Evolutionary conservation across 2,888 invertebrate genomes (phyloP), one percentile per base, ranked within the genome.

Genomic region (Galeopsomyia nigrocyanea): DNA sequence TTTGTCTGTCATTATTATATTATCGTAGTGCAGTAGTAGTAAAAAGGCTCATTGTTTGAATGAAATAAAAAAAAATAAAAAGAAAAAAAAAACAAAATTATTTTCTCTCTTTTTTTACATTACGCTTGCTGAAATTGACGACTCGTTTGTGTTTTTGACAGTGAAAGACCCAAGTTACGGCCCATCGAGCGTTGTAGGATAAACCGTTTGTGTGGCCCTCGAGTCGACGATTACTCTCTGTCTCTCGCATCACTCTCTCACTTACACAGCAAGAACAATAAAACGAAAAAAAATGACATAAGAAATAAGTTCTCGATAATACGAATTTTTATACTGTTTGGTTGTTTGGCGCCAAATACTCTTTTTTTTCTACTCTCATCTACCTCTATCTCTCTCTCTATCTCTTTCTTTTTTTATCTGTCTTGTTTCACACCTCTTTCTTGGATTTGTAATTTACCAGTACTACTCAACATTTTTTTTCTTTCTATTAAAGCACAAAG

Each of bases 131-230:
- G 39, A 58, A 71, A 71, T 65, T 71, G 64, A 68, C 65, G 49
- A 71, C 26, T 72, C 65, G 63, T 75, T 75, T 83, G 75, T 77
- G 79, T 80, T 74, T 26, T 82, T 79, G 81, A 83, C 83, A 83
- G 83, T 82, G 83, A 83, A 78, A 77, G 68, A 74, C 75, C 75
- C 74, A 74, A 75, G 71, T 79, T 78, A 77, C 74, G 79, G 70
- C 81, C 78, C 75, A 77, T 10, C 39, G 39, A 39, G 39, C 39
- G 13, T 39, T 39, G 13, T 74, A 71, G 74, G 77, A 75, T 79
- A 74, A 71, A 39, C 26, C 39, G 39, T 39, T 3, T 10, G 39
- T 39, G 78, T 81, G 26, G 73, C 39, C 77, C n/a, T n/a, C 78
- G 71, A 77, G 78, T 67, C 67, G 60, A 75, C 77, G 72, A 71